These are phyloP conservation scores for Dryadula phaetusa DNA, from an alignment of 2,888 invertebrate species.

Conservation along the genomic window DNA sequence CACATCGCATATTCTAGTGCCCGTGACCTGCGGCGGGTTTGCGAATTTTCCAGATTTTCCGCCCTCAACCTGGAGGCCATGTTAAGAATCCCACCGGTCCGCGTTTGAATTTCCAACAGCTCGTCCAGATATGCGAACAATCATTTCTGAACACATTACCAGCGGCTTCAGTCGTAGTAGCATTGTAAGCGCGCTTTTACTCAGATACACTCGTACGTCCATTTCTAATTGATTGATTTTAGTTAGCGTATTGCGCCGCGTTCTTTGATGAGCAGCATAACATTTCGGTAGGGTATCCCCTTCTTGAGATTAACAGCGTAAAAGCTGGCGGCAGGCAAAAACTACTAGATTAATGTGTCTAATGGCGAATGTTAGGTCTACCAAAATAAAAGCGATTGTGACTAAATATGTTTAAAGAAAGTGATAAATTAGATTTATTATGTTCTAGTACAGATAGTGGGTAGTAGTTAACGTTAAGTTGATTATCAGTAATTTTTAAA, in stretches of 20 bases:
- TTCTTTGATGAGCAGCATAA: neutral
- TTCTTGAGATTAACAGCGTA: neutral
- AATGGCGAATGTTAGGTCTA: too few relatives aligned
- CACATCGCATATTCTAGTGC: constrained; percentile 76
- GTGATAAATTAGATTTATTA: too few relatives aligned
- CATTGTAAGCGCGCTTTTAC: constrained; percentile 27
- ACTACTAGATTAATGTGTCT: too few relatives aligned
- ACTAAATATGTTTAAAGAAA: too few relatives aligned
- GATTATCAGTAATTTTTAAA: too few relatives aligned
- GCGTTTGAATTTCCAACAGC: constrained; percentile 58
- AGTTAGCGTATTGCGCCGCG: neutral
- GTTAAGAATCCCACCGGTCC: constrained; percentile 73
- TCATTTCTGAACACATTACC: constrained; percentile 47
- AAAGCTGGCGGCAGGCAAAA: neutral
- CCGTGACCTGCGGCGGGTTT: constrained; percentile 67
- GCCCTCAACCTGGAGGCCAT: constrained; percentile 60
- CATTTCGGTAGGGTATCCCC: neutral
- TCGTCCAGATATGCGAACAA: constrained; percentile 36
- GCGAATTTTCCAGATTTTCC: constrained; percentile 80
- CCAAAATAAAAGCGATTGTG: too few relatives aligned
- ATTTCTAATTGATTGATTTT: constrained; percentile 13
- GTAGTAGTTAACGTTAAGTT: too few relatives aligned
- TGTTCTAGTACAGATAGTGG: too few relatives aligned
- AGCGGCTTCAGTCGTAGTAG: constrained; percentile 13
- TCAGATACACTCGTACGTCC: constrained; percentile 6